Evolutionary conservation across 2,888 invertebrate genomes (phyloP).

Genomic region (Athetis lepigone): DNA sequence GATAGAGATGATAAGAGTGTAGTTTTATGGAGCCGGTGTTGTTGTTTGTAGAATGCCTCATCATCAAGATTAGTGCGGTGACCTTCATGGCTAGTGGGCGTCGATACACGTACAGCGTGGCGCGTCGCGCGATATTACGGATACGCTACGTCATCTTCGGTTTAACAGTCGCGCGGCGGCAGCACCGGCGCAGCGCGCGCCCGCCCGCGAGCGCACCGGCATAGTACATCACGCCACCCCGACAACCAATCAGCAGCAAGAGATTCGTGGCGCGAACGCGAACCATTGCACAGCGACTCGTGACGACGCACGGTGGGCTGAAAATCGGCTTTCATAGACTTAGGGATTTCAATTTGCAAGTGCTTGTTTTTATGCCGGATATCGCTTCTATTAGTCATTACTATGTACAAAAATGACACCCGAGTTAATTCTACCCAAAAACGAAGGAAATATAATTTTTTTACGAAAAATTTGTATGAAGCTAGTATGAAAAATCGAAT

Average conservation of each 20-base stretch:
- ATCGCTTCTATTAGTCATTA: no score
- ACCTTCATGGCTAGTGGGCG: slow-evolving; percentile 74
- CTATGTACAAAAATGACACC: no score
- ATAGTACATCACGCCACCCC: slow-evolving; percentile 83
- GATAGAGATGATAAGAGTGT: slow-evolving; percentile 3
- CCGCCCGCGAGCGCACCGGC: slow-evolving; percentile 62
- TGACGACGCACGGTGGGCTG: no score
- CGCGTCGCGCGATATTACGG: slow-evolving; percentile 71
- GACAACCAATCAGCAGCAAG: slow-evolving; percentile 80
- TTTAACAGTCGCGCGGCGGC: slow-evolving; percentile 73
- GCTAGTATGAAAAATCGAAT: no score
- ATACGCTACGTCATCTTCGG: slow-evolving; percentile 71
- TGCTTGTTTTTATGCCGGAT: no score
- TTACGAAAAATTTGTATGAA: no score
- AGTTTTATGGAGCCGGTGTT: slow-evolving; percentile 48
- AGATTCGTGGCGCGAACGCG: slow-evolving; percentile 74
- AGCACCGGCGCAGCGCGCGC: slow-evolving; percentile 74
- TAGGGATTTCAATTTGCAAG: no score
- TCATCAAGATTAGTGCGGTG: slow-evolving; percentile 68
- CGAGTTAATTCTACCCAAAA: no score
- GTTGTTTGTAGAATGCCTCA: slow-evolving; percentile 60
- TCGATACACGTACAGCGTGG: slow-evolving; percentile 36
- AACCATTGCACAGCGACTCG: slow-evolving; percentile 70
- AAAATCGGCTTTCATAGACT: no score
- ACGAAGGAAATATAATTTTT: no score